Percentiles rank a stretch among this genome's conserved stretches.
Evolutionary conservation across 2,113 vertebrate species (phyloP).

Genomic region (Elanoides forficatus): DNA sequence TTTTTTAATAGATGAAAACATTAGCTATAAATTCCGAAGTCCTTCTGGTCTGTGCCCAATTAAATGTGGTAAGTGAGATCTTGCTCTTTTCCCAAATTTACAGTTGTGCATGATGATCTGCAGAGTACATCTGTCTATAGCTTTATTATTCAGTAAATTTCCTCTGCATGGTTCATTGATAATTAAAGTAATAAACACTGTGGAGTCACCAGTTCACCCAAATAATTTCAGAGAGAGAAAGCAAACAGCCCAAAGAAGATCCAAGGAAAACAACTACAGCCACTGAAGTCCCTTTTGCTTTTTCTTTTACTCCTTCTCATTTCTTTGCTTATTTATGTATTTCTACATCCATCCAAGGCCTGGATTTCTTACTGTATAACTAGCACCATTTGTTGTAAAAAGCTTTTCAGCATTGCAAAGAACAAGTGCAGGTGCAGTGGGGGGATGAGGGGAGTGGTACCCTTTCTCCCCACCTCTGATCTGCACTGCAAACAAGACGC

Average conservation of each 20-base stretch:
- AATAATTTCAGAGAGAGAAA: neutral
- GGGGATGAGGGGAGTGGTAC: neutral
- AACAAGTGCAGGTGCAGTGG: neutral
- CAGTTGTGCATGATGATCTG: neutral
- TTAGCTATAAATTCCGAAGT: neutral
- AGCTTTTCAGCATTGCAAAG: neutral
- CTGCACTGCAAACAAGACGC: neutral
- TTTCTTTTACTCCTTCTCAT: neutral
- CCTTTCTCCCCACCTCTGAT: neutral
- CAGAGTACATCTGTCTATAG: neutral
- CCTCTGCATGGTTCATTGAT: neutral
- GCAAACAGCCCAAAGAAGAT: neutral
- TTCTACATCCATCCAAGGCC: neutral
- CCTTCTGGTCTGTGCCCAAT: neutral
- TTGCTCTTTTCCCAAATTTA: neutral
- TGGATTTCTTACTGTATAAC: neutral
- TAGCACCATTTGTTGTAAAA: neutral
- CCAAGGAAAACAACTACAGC: neutral
- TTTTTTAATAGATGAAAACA: neutral
- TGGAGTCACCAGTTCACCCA: neutral
- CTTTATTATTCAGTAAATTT: slow-evolving; percentile 13
- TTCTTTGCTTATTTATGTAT: neutral
- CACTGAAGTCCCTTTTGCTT: neutral
- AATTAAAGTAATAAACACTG: slow-evolving; percentile 29
- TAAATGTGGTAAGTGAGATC: neutral